Evolutionary conservation across 2,888 invertebrate species (phyloP).

Genomic region (Chymomyza fuscimana): DNA sequence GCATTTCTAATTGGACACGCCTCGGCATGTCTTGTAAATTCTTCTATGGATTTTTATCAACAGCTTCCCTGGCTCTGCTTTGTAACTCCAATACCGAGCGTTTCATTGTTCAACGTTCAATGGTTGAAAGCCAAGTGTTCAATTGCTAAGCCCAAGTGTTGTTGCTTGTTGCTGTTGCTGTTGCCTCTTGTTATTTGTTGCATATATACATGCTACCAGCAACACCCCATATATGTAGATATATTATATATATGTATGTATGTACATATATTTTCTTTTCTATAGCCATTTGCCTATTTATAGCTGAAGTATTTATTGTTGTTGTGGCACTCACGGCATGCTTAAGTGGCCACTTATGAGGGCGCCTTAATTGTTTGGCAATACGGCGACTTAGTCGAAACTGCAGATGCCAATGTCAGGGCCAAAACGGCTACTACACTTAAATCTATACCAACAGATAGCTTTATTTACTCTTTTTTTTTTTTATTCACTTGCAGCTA

Average conservation of each 20-base stretch:
- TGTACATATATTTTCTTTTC: conserved; percentile 47
- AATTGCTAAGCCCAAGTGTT: conserved; percentile 48
- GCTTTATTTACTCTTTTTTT: not conserved
- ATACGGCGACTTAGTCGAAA: not conserved
- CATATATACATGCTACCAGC: conserved; percentile 1
- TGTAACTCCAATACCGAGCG: not conserved
- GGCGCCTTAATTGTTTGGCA: conserved; percentile 65
- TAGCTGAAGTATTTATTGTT: conserved; percentile 75
- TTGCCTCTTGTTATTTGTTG: conserved; percentile 21
- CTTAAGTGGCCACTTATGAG: conserved; percentile 68
- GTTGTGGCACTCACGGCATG: conserved; percentile 67
- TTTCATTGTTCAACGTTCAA: conserved; percentile 42
- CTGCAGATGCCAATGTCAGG: conserved; percentile 55
- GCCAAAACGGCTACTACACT: conserved; percentile 51
- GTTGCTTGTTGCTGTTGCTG: conserved; percentile 6
- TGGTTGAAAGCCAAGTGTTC: conserved; percentile 52
- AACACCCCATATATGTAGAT: conserved; percentile 25
- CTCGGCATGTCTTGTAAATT: not conserved
- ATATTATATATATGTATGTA: not conserved
- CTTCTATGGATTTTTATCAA: conserved; percentile 11
- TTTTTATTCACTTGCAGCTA: conserved; percentile 82
- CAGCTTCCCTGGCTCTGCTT: not conserved
- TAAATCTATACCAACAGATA: conserved; percentile 16
- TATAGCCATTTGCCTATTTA: conserved; percentile 71
- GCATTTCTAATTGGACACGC: conserved; percentile 53